phyloP scores from a whole-genome alignment of 2,113 vertebrate species.

The Pituophis catenifer region DNA sequence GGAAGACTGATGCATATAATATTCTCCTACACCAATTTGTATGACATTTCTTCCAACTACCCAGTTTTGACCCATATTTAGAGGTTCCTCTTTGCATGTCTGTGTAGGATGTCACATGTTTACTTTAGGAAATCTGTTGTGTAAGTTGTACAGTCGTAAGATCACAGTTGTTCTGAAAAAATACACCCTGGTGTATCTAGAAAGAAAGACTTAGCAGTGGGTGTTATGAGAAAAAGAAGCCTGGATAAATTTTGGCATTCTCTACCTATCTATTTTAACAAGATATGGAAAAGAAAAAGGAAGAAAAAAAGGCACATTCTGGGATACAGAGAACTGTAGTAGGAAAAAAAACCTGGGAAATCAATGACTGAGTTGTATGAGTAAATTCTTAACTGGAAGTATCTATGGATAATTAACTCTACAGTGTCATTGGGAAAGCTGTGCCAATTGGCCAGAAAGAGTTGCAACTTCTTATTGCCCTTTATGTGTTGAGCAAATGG shows the following conservation, averaged over 20 bases:
- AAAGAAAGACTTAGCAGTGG: background rate
- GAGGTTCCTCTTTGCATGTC: background rate
- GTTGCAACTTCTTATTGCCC: background rate
- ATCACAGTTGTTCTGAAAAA: background rate
- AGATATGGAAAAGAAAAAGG: background rate
- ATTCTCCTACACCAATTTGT: background rate
- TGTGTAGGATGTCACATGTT: background rate
- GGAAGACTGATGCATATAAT: background rate
- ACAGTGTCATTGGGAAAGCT: background rate
- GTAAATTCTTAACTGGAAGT: background rate
- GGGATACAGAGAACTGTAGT: background rate
- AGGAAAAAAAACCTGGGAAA: background rate
- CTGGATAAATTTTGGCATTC: background rate
- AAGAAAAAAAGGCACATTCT: background rate
- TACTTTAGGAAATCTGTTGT: background rate
- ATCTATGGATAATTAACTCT: background rate
- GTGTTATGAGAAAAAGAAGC: background rate
- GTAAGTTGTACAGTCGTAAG: background rate
- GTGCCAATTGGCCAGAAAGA: background rate
- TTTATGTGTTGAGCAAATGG: background rate
- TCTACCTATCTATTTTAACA: background rate
- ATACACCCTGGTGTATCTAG: background rate
- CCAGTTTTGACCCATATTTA: background rate
- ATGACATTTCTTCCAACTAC: background rate
- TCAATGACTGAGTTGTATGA: background rate